Base-by-base conservation (phyloP, 2,113 vertebrate genomes). In the Archocentrus centrarchus region DNA sequence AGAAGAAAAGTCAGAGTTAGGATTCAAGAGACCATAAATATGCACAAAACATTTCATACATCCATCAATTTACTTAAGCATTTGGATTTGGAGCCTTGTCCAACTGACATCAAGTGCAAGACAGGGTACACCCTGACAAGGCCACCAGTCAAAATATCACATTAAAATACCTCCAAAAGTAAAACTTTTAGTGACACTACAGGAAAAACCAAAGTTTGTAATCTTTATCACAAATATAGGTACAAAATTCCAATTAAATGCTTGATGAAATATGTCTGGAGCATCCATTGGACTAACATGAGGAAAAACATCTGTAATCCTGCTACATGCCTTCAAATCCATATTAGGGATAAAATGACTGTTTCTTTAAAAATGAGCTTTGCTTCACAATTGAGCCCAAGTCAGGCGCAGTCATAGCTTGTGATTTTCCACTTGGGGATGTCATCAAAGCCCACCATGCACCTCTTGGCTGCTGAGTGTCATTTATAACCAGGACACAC, bases 391-490 rank as follows among this genome's bases (percentile, higher is more conserved):
- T 24, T 47, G 62, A 86, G 84, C 11, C 35, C 58, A 41, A 81
- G 85, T 84, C 80, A 83, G 30, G 53, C 53, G 27, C 47, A 86
- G 77, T 92, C 84, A 90, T 64, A 53, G 83, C 73, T 30, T 4
- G 53, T 59, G 77, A 86, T 86, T 93, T 91, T 93, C 91, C 90
- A 82, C 35, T 75, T 61, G 53, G 44, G 35, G 59, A 44, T 86
- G 79, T 90, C 87, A 91, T 89, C 87, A 91, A 81, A 91, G 75
- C 68, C 81, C 63, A 85, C 77, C 75, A 11, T 89, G 75, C 73
- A 68, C 58, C 41, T 78, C 39, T 76, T 83, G 75, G 81, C 47
- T 80, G 59, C 83, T 76, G 76, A 82, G 41, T 68, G 18, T 55
- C 27, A 1, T 91, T 77, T 82, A 24, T 75, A 80, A 79, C 20